Evolutionary conservation across 2,113 vertebrate genomes (phyloP), one percentile per base, ranked within the genome.

Genomic region (Microtus richardsoni): DNA sequence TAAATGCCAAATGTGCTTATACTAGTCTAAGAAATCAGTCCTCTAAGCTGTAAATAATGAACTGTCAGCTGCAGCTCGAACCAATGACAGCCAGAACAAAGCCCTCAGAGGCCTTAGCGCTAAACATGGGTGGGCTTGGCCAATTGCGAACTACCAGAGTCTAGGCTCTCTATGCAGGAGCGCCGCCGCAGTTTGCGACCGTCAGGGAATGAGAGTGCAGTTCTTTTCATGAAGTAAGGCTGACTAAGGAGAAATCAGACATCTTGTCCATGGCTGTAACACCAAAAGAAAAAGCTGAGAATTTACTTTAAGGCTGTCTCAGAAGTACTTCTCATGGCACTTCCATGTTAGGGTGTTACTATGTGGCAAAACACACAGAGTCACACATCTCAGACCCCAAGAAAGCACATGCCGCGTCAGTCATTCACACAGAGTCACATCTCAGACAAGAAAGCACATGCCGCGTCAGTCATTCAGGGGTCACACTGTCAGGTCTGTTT

Each of bases 251-350:
- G 82, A 75, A 96, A 68, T 19, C 71, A 47, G 49, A 68, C 91
- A 94, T 28, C 94, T 71, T 71, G 36, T 54, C 84, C 60, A 47
- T 44, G 26, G 90, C 91, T 96, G 62, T 74, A 95, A 74, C 95
- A 97, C 80, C 82, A 60, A 95, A 96, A 60, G 88, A n/a, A 94
- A 91, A 95, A 54, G 89, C 13, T 89, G 88, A 97, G 89, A 84
- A 84, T 89, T 95, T 75, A 62, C 80, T 97, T 97, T 98, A 99
- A 98, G 98, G 98, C 98, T 96, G 62, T 47, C 95, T 96, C 88
- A 96, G 36, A 98, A 98, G 94, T 92, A 92, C 6, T 97, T 97
- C 94, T 89, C 95, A 97, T 98, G 97, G 98, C 98, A 98, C 97
- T 98, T 98, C 95, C 97, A 97, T 39, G 95, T 86, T 93, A 93